phyloP scores from a whole-genome alignment of 1,140 invertebrate species.

The Aradophagus sp. region DNA sequence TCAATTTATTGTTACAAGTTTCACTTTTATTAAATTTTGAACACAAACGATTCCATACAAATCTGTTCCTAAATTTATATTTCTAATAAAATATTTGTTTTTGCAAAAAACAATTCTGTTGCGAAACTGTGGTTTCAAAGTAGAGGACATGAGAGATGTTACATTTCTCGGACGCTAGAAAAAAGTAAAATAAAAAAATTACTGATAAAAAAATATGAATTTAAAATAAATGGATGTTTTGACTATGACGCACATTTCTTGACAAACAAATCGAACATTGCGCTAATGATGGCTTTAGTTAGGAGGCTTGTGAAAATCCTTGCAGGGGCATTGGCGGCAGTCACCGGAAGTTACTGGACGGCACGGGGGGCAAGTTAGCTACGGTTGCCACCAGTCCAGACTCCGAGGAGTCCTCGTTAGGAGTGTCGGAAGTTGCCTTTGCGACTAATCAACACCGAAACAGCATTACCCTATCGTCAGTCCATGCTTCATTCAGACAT shows the following conservation, averaged over 20 bases:
- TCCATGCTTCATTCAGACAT: slow-evolving; percentile 66
- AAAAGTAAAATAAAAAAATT: slow-evolving; percentile 5
- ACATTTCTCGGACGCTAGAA: no score
- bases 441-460: slow-evolving; percentile 71
- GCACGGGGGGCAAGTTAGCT: slow-evolving; percentile 75
- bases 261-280: no score
- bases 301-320: slow-evolving; percentile 70
- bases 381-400: slow-evolving; percentile 76
- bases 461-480: slow-evolving; percentile 75
- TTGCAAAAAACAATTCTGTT: no score
- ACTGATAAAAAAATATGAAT: no score
- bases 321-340: slow-evolving; percentile 75
- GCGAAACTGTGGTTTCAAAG: neutral
- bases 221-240: no score
- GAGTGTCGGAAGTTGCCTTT: slow-evolving; percentile 66
- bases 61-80: no score
- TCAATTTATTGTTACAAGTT: no score
- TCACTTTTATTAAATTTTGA: no score
- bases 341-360: slow-evolving; percentile 77
- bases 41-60: no score
- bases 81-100: no score
- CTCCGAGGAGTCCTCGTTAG: slow-evolving; percentile 70
- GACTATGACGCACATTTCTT: no score
- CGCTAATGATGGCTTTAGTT: slow-evolving; percentile 63
- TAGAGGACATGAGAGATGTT: no score